phyloP scores from a whole-genome alignment of 2,888 invertebrate genomes.

The Deilephila porcellus region DNA sequence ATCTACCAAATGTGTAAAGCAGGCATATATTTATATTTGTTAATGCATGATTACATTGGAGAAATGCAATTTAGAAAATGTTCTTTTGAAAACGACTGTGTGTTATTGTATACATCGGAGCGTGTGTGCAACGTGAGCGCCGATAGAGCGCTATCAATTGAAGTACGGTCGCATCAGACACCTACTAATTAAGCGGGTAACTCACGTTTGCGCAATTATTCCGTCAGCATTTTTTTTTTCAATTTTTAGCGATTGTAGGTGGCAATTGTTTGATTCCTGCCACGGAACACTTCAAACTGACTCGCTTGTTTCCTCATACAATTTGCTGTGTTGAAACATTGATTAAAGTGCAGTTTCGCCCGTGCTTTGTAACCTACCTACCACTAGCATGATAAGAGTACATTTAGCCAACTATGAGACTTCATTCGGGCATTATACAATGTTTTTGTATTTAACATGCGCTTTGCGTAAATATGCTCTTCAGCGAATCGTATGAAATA shows the following conservation, averaged over 20 bases:
- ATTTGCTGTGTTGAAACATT: conserved; percentile 48
- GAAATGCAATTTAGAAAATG: conserved; percentile 17
- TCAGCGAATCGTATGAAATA: conserved; percentile 44
- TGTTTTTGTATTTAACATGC: conserved; percentile 23
- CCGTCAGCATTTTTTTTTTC: conserved; percentile 32
- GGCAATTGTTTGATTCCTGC: conserved; percentile 32
- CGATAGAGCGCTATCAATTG: background rate
- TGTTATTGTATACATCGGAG: background rate
- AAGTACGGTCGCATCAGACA: background rate
- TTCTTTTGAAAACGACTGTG: background rate
- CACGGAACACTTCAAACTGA: conserved; percentile 36
- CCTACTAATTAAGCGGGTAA: conserved; percentile 22
- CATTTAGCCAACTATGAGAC: conserved; percentile 37
- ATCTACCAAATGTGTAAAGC: conserved; percentile 22
- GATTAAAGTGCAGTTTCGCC: conserved; percentile 44
- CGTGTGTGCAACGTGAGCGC: conserved; percentile 1
- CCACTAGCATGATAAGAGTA: conserved; percentile 41
- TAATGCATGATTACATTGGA: background rate
- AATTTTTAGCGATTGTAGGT: conserved; percentile 26
- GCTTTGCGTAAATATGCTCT: conserved; percentile 33
- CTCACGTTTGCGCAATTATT: conserved; percentile 30
- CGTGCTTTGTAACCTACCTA: conserved; percentile 38
- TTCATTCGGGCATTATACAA: conserved; percentile 31
- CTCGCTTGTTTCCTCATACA: conserved; percentile 46
- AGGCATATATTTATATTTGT: conserved; percentile 23